Percentiles rank a stretch among this genome's conserved stretches.
Evolutionary conservation across 2,888 invertebrate species (phyloP).

Genomic region (Branchellion lobata): DNA sequence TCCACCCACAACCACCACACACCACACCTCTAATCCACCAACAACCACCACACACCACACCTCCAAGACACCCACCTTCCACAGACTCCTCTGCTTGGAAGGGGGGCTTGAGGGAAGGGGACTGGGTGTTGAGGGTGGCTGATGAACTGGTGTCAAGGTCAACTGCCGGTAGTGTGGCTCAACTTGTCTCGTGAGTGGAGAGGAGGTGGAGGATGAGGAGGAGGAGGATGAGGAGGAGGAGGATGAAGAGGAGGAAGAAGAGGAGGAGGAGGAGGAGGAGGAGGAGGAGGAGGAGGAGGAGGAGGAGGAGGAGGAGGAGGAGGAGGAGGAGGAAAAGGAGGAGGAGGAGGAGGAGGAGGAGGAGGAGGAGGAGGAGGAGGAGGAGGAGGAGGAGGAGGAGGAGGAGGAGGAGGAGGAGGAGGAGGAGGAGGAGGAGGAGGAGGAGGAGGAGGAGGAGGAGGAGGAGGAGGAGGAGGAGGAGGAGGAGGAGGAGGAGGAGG

Average conservation of each 20-base stretch:
- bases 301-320: conserved; percentile 24
- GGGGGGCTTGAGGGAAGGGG: conserved; percentile 58
- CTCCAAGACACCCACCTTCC: background rate
- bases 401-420: background rate
- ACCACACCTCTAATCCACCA: background rate
- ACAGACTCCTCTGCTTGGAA: conserved; percentile 52
- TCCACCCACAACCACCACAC: background rate
- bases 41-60: background rate
- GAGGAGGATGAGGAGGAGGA: conserved; percentile 13
- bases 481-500: conserved; percentile 15
- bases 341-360: conserved; percentile 17
- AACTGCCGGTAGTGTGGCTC: conserved; percentile 59
- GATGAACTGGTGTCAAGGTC: conserved; percentile 60
- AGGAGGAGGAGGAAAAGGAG: background rate
- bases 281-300: conserved; percentile 23
- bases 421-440: conserved; percentile 15
- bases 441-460: conserved; percentile 33
- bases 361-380: conserved; percentile 28
- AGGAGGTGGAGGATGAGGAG: conserved; percentile 3
- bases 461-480: background rate
- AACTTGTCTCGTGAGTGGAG: conserved; percentile 57
- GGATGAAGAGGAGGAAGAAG: conserved; percentile 33
- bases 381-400: conserved; percentile 13
- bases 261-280: conserved; percentile 34
- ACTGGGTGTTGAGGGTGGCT: conserved; percentile 59